These are phyloP conservation scores for Pristionchus mayeri DNA, from an alignment of 2,888 invertebrate genomes.

Conservation along the genomic window DNA sequence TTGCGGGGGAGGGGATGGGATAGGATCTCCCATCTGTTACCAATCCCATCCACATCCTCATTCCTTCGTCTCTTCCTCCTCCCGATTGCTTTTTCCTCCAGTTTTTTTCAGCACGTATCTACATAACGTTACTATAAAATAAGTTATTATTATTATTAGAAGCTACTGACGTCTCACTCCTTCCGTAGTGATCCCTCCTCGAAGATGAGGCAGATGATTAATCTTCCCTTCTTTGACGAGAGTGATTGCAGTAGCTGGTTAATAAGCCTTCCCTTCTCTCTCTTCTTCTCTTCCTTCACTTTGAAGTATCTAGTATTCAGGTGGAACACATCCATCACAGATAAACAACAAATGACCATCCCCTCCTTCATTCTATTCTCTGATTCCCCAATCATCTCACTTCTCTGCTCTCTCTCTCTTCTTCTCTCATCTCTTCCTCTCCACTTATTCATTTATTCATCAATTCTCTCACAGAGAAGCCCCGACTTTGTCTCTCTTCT, in stretches of 20 bases:
- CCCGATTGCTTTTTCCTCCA: background rate
- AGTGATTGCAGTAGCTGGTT: background rate
- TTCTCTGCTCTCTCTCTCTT: background rate
- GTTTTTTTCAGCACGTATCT: background rate
- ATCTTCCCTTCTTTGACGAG: background rate
- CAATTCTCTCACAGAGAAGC: background rate
- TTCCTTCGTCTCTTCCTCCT: background rate
- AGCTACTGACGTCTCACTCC: background rate
- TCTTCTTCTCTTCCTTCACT: background rate
- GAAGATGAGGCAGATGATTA: background rate
- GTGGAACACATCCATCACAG: no score
- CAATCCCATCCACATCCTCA: background rate
- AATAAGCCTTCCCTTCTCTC: background rate
- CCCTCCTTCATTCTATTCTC: no score
- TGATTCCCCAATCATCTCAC: background rate
- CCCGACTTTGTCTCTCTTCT: background rate
- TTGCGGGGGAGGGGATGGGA: background rate
- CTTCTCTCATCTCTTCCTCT: background rate
- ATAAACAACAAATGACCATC: no score
- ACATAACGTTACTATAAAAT: background rate
- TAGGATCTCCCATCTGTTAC: background rate
- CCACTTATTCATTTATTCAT: conserved; percentile 9
- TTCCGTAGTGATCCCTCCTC: no score
- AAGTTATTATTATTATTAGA: no score
- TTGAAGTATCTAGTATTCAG: background rate